Percentiles rank a stretch among this genome's conserved stretches.
Evolutionary conservation across 2,113 vertebrate species (phyloP).

Genomic region (Odocoileus virginianus): DNA sequence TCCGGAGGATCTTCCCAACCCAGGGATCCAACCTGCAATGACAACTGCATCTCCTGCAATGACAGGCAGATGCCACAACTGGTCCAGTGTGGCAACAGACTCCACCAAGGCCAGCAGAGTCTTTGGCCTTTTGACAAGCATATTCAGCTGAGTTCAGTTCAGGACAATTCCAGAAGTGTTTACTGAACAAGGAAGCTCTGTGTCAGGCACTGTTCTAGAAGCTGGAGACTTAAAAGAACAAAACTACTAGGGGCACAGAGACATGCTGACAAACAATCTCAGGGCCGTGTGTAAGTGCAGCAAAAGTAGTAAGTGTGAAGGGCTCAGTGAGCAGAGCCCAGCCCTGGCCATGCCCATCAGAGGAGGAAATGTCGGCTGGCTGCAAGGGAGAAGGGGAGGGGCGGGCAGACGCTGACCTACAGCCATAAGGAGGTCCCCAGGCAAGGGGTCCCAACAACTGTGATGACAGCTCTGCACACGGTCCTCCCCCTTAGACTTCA

Average conservation of each 20-base stretch:
- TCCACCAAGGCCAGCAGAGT: neutral
- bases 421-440: neutral
- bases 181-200: neutral
- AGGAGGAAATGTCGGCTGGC: accelerated
- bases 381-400: neutral
- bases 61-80: neutral
- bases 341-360: neutral
- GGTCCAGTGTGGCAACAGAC: neutral
- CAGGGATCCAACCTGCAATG: neutral
- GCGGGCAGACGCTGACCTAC: neutral
- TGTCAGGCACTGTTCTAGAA: neutral
- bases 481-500: neutral
- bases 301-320: neutral
- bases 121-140: neutral
- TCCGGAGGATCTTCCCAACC: neutral
- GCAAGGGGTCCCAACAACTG: neutral
- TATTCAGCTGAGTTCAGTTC: neutral
- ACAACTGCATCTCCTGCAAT: neutral
- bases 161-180: neutral
- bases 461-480: neutral
- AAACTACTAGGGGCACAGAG: neutral
- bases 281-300: neutral
- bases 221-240: neutral
- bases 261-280: neutral
- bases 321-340: neutral